A percentile compares a stretch with the other conserved stretches of the same genome.
Evolutionary conservation across 2,888 invertebrate species (phyloP).

Genomic region (Diarsia brunnea): DNA sequence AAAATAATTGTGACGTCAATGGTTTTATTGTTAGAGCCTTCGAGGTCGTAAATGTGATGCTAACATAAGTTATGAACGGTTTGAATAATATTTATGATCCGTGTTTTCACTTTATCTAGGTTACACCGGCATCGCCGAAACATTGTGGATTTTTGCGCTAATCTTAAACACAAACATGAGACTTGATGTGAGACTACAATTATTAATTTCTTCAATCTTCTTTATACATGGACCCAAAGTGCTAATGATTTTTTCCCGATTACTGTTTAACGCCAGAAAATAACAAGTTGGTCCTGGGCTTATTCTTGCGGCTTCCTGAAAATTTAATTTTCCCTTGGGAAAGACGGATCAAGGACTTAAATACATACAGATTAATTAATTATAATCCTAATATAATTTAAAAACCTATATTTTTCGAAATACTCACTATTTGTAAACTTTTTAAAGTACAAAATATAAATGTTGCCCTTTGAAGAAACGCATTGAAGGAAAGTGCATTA

Average conservation of each 20-base stretch:
- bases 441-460: too few species aligned
- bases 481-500: not conserved
- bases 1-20: slow-evolving; percentile 38
- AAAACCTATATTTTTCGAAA: not conserved
- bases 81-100: not conserved
- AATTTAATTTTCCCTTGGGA: too few species aligned
- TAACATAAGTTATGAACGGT: slow-evolving; percentile 14
- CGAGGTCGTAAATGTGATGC: slow-evolving; percentile 8
- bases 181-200: not conserved
- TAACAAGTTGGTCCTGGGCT: not conserved
- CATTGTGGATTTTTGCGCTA: slow-evolving; percentile 3
- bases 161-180: not conserved
- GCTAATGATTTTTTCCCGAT: not conserved
- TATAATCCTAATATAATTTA: not conserved
- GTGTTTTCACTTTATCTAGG: slow-evolving; percentile 26
- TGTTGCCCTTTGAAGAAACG: not conserved
- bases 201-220: not conserved
- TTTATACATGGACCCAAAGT: not conserved
- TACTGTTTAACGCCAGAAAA: not conserved
- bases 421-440: not conserved
- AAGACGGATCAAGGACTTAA: not conserved
- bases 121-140: slow-evolving; percentile 20
- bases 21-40: slow-evolving; percentile 29
- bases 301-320: not conserved
- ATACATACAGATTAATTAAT: not conserved